A percentile compares a stretch with the other conserved stretches of the same genome.
Conservation (phyloP, 2,888 invertebrate genomes). For the Papilio elwesi region DNA sequence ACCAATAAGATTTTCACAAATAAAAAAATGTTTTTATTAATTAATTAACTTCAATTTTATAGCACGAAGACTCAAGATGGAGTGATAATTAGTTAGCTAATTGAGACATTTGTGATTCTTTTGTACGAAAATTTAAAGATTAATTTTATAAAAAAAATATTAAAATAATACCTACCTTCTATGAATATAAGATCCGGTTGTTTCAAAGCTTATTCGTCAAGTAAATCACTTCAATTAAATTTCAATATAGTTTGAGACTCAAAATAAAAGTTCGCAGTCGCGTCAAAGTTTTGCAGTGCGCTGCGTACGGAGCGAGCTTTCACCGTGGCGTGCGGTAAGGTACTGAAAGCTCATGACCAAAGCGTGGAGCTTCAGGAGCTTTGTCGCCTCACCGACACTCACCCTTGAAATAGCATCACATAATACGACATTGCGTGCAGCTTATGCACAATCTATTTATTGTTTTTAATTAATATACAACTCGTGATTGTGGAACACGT, state of each 20-base stretch:
- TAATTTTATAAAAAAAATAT: not conserved
- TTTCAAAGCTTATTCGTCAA: not conserved
- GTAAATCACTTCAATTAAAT: slow-evolving; percentile 16
- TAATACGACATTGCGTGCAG: slow-evolving; percentile 7
- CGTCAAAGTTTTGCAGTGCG: slow-evolving; percentile 26
- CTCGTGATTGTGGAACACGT: too few relatives aligned
- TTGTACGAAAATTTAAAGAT: too few relatives aligned
- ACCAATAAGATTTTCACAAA: too few relatives aligned
- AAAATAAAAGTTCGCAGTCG: slow-evolving; percentile 20
- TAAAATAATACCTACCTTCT: slow-evolving; percentile 30
- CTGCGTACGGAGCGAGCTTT: slow-evolving; percentile 17
- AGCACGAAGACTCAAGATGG: too few relatives aligned
- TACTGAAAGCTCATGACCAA: slow-evolving; percentile 10
- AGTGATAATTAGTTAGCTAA: too few relatives aligned
- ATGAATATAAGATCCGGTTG: slow-evolving; percentile 4
- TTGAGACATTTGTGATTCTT: too few relatives aligned
- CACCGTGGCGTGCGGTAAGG: slow-evolving; percentile 16
- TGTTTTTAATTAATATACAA: not conserved
- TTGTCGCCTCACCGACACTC: not conserved
- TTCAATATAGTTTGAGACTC: not conserved
- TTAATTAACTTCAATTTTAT: too few relatives aligned
- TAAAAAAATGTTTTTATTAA: too few relatives aligned
- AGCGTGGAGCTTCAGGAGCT: not conserved
- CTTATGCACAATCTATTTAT: slow-evolving; percentile 2
- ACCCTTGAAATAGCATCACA: slow-evolving; percentile 4